phyloP scores from a whole-genome alignment of 2,888 invertebrate genomes.

The Portevinia maculata region DNA sequence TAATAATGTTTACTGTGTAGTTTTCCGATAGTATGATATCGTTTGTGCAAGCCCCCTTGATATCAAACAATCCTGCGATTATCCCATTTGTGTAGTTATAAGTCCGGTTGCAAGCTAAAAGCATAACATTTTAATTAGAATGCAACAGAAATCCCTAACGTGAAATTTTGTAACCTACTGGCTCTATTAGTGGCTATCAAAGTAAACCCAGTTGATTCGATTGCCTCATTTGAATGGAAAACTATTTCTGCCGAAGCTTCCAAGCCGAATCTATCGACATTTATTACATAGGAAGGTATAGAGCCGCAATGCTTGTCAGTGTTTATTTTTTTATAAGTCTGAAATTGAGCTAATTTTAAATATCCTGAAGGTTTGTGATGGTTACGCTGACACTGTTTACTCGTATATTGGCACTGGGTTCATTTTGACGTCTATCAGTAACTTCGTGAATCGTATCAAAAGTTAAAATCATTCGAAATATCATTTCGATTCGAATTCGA shows the following conservation, averaged over 20 bases:
- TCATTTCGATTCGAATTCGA: too few species aligned
- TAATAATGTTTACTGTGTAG: conserved; percentile 88
- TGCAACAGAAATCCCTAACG: too few species aligned
- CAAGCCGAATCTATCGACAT: neutral
- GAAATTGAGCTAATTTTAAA: neutral
- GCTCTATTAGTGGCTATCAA: conserved; percentile 83
- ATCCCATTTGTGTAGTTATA: conserved; percentile 87
- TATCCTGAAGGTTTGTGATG: too few species aligned
- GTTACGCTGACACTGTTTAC: too few species aligned
- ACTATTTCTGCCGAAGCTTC: conserved; percentile 70
- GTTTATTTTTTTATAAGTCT: neutral
- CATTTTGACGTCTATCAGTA: too few species aligned
- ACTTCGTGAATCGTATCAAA: too few species aligned
- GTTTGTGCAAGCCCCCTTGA: conserved; percentile 84
- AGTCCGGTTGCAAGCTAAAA: conserved; percentile 82
- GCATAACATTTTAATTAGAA: neutral
- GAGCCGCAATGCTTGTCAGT: conserved; percentile 68
- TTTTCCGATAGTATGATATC: conserved; percentile 87
- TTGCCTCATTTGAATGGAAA: conserved; percentile 77
- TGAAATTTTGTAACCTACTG: conserved; percentile 80
- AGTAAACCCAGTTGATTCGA: conserved; percentile 76
- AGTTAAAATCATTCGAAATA: too few species aligned
- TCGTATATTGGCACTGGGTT: too few species aligned
- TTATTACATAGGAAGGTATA: conserved; percentile 24
- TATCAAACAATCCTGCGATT: conserved; percentile 82